A percentile compares a stretch with the other conserved stretches of the same genome.
Evolutionary conservation across 2,888 invertebrate genomes (phyloP).

Genomic region (Troglohyphantes excavatus): DNA sequence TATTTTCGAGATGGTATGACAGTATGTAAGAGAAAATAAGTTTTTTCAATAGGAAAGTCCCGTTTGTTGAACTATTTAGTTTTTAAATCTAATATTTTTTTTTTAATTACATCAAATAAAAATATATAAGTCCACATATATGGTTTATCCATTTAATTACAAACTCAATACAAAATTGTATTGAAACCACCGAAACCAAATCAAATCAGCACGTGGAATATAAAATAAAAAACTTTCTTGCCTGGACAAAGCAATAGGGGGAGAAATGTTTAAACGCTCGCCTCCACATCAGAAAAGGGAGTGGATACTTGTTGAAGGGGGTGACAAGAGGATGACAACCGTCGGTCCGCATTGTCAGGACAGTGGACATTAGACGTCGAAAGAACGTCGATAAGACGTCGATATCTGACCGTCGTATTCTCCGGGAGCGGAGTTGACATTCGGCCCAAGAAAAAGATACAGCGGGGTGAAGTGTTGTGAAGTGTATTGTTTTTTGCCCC

Average conservation of each 20-base stretch:
- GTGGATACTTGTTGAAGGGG: slow-evolving; percentile 29
- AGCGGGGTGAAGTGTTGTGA: too few species aligned
- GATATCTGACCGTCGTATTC: slow-evolving; percentile 46
- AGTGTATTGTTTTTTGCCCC: neutral
- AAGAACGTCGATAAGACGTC: slow-evolving; percentile 58
- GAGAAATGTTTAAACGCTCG: slow-evolving; percentile 60
- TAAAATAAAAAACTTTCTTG: too few species aligned
- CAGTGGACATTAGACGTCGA: slow-evolving; percentile 72
- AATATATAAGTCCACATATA: too few species aligned
- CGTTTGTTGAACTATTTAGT: too few species aligned
- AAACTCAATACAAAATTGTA: too few species aligned
- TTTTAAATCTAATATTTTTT: too few species aligned
- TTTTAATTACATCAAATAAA: too few species aligned
- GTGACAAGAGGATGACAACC: slow-evolving; percentile 73
- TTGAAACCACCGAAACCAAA: neutral
- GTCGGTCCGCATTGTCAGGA: slow-evolving; percentile 69
- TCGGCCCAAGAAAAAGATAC: neutral
- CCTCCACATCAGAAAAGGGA: slow-evolving; percentile 3
- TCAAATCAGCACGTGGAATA: too few species aligned
- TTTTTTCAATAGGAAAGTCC: too few species aligned
- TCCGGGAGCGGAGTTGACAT: slow-evolving; percentile 16
- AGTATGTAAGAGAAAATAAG: too few species aligned
- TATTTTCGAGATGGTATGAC: too few species aligned
- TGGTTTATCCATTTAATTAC: too few species aligned
- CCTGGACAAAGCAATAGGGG: neutral